Evolutionary conservation across 2,888 invertebrate genomes (phyloP), one percentile per base, ranked within the genome.

Genomic region (Eumacrocentrus americanus): DNA sequence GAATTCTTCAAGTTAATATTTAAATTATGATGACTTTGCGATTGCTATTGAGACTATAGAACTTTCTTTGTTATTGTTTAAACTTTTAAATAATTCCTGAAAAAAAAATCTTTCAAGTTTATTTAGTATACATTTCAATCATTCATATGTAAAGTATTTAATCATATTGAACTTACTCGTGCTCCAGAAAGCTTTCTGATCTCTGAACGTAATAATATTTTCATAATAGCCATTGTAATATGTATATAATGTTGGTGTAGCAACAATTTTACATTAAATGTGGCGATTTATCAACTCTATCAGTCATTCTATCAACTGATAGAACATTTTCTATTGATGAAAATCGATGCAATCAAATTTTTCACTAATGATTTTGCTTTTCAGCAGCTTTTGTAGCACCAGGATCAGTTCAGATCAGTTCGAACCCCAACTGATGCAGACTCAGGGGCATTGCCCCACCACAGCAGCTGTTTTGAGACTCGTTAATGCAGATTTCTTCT

Each of bases 161-260:
- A 51, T 11, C 60, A 51, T 60, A 63, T 54, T 12, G 16, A 64
- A 78, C 79, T 78, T 66, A 79, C 79, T 69, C 77, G 71, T 40
- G 67, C 66, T 56, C 77, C 75, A 53, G 70, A 67, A 53, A 75
- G 66, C 65, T 69, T 74, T 23, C 67, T 62, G 58, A 78, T 69
- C 58, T 71, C 70, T 44, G 76, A 67, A 11, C 76, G 74, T 57
- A 73, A 65, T n/a, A 78, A 65, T 67, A 76, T 72, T 69, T 75
- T 77, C 63, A 73, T 69, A 60, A 72, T 74, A 63, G 76, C 71
- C 77, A 78, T 78, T 2, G 14, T 46, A 6, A n/a, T n/a, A n/a
- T n/a, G n/a, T n/a, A n/a, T n/a, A n/a, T n/a, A n/a, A n/a, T n/a
- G n/a, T n/a, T n/a, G n/a, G n/a, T n/a, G n/a, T n/a, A n/a, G n/a